A percentile compares a stretch with the other conserved stretches of the same genome.
Evolutionary conservation across 2,888 invertebrate genomes (phyloP).

Genomic region (Cryptocheilus praepositus): DNA sequence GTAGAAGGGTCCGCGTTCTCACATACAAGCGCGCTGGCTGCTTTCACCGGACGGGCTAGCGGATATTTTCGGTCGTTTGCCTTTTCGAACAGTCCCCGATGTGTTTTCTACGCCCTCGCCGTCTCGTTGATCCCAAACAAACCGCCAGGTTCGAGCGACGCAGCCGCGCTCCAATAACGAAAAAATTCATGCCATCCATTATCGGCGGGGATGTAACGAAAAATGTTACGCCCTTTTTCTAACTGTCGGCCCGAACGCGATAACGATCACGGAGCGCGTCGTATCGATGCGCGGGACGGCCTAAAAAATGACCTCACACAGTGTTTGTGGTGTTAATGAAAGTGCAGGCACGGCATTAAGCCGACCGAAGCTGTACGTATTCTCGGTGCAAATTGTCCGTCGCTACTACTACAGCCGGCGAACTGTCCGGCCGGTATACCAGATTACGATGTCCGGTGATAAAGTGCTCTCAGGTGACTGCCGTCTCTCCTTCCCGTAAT

Average conservation of each 20-base stretch:
- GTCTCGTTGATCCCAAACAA: too few relatives aligned
- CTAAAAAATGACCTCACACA: slow-evolving; percentile 18
- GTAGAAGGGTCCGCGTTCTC: slow-evolving; percentile 15
- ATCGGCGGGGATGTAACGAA: too few relatives aligned
- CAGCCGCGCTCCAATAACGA: too few relatives aligned
- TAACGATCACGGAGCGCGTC: too few relatives aligned
- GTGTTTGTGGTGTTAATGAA: slow-evolving; percentile 26
- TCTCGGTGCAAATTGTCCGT: slow-evolving; percentile 29
- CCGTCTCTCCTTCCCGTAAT: slow-evolving; percentile 44
- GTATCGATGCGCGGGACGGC: too few relatives aligned
- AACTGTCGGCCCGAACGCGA: too few relatives aligned
- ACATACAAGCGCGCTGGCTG: background rate
- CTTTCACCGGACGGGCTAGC: background rate
- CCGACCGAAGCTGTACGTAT: background rate
- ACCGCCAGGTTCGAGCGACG: too few relatives aligned
- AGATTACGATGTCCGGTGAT: slow-evolving; percentile 50
- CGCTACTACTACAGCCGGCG: slow-evolving; percentile 9
- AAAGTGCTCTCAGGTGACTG: slow-evolving; percentile 48
- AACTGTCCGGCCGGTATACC: slow-evolving; percentile 20
- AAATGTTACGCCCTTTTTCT: too few relatives aligned
- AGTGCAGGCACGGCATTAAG: slow-evolving; percentile 7
- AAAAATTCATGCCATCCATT: too few relatives aligned
- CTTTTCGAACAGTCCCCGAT: too few relatives aligned
- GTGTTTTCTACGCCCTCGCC: too few relatives aligned
- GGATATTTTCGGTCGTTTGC: too few relatives aligned